A percentile compares a stretch with the other conserved stretches of the same genome.
phyloP scores from a whole-genome alignment of 2,113 vertebrate genomes.

The Pseudonaja textilis region DNA sequence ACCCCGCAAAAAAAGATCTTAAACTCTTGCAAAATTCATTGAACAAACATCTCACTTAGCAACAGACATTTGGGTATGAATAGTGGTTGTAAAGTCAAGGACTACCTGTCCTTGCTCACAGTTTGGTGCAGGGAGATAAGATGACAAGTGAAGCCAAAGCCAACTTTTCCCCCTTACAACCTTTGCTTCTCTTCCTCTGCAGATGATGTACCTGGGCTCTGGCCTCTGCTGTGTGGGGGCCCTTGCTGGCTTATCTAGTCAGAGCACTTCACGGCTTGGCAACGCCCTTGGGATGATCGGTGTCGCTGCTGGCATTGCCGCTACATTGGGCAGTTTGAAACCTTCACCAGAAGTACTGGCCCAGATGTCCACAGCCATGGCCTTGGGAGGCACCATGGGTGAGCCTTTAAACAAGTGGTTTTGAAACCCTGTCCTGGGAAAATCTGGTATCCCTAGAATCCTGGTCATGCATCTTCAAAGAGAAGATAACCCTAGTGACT shows the following conservation, averaged over 20 bases:
- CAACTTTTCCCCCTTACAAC: background rate
- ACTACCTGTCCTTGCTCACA: background rate
- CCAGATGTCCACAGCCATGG: conserved; percentile 69
- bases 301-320: conserved; percentile 70
- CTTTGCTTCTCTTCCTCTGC: background rate
- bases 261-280: conserved; percentile 71
- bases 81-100: background rate
- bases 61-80: background rate
- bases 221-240: conserved; percentile 73
- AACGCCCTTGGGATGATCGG: conserved; percentile 71
- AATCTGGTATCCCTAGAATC: background rate
- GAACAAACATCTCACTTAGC: background rate
- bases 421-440: background rate
- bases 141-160: background rate
- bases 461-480: too few species aligned
- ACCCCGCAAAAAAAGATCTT: background rate
- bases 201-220: conserved; percentile 74
- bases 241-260: conserved; percentile 61
- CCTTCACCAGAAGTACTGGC: conserved; percentile 69
- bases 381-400: conserved; percentile 70
- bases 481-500: background rate
- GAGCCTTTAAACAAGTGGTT: background rate
- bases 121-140: background rate
- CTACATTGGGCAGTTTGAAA: conserved; percentile 68
- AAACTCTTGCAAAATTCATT: background rate